These are phyloP conservation scores for Mirza zaza DNA, from an alignment of 2,113 vertebrate genomes.

Conservation along the genomic window DNA sequence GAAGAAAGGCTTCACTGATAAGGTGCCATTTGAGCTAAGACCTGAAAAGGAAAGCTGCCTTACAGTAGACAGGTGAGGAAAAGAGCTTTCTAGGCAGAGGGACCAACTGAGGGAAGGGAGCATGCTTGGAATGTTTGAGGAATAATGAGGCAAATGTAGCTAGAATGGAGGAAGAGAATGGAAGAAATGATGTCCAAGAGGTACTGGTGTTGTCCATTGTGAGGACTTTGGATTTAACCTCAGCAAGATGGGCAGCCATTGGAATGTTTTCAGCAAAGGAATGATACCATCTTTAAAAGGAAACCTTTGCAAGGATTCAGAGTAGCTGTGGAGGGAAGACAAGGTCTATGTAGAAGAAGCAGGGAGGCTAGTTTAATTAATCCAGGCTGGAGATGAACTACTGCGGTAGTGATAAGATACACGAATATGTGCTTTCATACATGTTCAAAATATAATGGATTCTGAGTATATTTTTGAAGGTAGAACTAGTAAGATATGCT, in stretches of 20 bases:
- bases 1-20: neutral
- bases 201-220: neutral
- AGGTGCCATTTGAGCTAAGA: neutral
- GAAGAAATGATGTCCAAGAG: neutral
- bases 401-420: neutral
- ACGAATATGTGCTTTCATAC: neutral
- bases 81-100: neutral
- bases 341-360: neutral
- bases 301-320: neutral
- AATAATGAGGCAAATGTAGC: neutral
- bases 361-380: neutral
- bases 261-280: neutral
- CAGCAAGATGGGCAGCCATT: neutral
- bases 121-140: neutral
- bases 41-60: neutral
- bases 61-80: neutral
- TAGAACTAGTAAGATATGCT: neutral
- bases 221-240: neutral
- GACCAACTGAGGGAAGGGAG: neutral
- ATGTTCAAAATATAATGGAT: neutral
- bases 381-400: neutral
- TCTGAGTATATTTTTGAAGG: constrained; percentile 20
- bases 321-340: neutral
- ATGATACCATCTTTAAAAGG: neutral
- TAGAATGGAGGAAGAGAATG: neutral